Percentiles rank a stretch among this genome's conserved stretches.
phyloP scores from a whole-genome alignment of 2,113 vertebrate genomes.

The Hippoglossus stenolepis region DNA sequence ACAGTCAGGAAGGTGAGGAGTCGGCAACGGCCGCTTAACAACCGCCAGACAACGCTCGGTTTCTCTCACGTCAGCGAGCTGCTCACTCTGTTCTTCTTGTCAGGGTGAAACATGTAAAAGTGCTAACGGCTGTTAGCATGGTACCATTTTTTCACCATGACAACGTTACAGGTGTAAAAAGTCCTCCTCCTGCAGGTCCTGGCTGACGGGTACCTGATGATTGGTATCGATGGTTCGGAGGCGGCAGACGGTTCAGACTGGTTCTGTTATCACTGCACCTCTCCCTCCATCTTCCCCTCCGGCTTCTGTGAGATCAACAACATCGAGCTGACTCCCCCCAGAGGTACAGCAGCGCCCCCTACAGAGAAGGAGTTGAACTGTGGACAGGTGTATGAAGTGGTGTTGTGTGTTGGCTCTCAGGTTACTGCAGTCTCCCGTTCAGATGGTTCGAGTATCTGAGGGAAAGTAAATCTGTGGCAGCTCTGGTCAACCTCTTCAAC shows the following conservation, averaged over 20 bases:
- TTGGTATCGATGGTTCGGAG: conserved; percentile 97
- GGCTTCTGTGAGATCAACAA: conserved; percentile 99
- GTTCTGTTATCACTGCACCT: conserved; percentile 97
- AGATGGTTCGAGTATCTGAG: conserved; percentile 99
- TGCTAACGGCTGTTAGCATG: no score
- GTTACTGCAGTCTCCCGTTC: conserved; percentile 95
- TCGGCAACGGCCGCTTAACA: neutral
- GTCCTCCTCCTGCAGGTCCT: conserved; percentile 84
- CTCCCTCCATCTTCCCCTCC: conserved; percentile 96
- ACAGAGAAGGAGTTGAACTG: neutral
- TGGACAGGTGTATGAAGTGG: neutral
- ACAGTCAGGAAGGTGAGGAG: conserved; percentile 94
- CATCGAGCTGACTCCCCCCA: conserved; percentile 95
- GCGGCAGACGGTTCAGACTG: conserved; percentile 97
- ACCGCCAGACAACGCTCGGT: no score
- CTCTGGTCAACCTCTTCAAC: conserved; percentile 96
- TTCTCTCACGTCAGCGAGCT: no score
- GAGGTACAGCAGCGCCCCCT: conserved; percentile 83
- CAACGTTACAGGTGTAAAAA: no score
- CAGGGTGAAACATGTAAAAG: no score
- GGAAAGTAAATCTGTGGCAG: conserved; percentile 92
- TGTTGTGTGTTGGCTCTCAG: conserved; percentile 71
- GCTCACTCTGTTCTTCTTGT: no score
- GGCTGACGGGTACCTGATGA: conserved; percentile 97
- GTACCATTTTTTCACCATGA: no score